These are phyloP conservation scores for Drosophila helvetica DNA, from an alignment of 2,888 invertebrate species.

Conservation along the genomic window DNA sequence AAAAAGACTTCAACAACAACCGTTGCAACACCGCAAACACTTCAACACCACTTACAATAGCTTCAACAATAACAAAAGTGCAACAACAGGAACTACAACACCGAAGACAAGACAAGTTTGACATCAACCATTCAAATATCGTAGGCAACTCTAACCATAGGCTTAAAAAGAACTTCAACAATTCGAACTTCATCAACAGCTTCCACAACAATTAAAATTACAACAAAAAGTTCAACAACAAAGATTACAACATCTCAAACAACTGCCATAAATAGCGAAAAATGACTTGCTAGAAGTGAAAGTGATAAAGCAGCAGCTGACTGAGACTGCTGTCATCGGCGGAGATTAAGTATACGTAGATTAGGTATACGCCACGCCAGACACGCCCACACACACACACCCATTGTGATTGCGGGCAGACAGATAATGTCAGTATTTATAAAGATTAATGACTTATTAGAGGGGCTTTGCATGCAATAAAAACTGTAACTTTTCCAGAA, in stretches of 20 bases:
- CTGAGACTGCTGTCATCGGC: background rate
- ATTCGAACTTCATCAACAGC: background rate
- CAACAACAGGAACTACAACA: background rate
- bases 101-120: too few species aligned
- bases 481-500: constrained; percentile 14
- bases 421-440: constrained; percentile 41
- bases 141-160: background rate
- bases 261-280: constrained; percentile 54
- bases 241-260: constrained; percentile 17
- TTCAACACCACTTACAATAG: too few species aligned
- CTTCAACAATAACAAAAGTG: background rate
- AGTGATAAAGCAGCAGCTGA: constrained; percentile 40
- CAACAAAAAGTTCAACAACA: constrained; percentile 11
- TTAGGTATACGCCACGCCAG: constrained; percentile 20
- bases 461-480: background rate
- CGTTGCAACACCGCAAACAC: too few species aligned
- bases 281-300: constrained; percentile 68
- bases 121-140: background rate
- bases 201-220: too few species aligned
- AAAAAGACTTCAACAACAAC: too few species aligned
- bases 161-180: background rate
- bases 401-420: constrained; percentile 37
- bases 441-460: constrained; percentile 44
- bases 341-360: constrained; percentile 33
- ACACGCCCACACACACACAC: constrained; percentile 45